Conservation (phyloP, 2,888 invertebrate species). For the Hypercompe scribonia region DNA sequence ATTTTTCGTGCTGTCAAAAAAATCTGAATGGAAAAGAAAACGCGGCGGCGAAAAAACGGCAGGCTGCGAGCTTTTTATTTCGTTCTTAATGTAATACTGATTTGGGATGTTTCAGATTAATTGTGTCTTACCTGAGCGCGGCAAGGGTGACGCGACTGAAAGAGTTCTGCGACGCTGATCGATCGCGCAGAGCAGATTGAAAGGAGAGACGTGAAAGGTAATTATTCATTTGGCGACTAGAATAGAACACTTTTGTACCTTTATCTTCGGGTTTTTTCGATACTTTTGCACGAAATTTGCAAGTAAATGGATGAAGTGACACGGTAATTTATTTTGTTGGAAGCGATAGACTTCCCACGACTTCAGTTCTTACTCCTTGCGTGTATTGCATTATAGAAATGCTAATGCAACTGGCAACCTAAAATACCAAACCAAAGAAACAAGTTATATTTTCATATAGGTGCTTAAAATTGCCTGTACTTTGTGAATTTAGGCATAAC, state of each 20-base stretch:
- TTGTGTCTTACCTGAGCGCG: slow-evolving; percentile 84
- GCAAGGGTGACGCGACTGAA: slow-evolving; percentile 84
- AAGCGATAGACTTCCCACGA: slow-evolving; percentile 78
- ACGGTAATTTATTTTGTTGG: slow-evolving; percentile 81
- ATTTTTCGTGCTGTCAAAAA: slow-evolving; percentile 87
- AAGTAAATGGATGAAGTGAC: slow-evolving; percentile 84
- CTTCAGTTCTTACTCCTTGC: slow-evolving; percentile 64
- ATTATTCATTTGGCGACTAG: slow-evolving; percentile 87
- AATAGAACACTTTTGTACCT: slow-evolving; percentile 86
- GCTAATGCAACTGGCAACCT: slow-evolving; percentile 45
- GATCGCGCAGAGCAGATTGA: slow-evolving; percentile 84
- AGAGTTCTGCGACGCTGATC: slow-evolving; percentile 86
- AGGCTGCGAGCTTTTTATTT: slow-evolving; percentile 82
- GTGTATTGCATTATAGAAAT: slow-evolving; percentile 54
- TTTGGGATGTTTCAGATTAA: slow-evolving; percentile 87
- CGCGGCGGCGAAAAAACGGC: slow-evolving; percentile 82
- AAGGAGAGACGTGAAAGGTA: slow-evolving; percentile 85
- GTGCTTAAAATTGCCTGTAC: slow-evolving; percentile 47
- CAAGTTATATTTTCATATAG: slow-evolving; percentile 50
- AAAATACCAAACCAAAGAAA: slow-evolving; percentile 36
- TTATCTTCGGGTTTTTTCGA: slow-evolving; percentile 82
- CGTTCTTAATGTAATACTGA: slow-evolving; percentile 86
- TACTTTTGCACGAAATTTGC: slow-evolving; percentile 85
- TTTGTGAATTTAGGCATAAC: slow-evolving; percentile 35
- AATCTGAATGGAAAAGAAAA: slow-evolving; percentile 87